phyloP scores from a whole-genome alignment of 2,113 vertebrate species.

The Alces alces region DNA sequence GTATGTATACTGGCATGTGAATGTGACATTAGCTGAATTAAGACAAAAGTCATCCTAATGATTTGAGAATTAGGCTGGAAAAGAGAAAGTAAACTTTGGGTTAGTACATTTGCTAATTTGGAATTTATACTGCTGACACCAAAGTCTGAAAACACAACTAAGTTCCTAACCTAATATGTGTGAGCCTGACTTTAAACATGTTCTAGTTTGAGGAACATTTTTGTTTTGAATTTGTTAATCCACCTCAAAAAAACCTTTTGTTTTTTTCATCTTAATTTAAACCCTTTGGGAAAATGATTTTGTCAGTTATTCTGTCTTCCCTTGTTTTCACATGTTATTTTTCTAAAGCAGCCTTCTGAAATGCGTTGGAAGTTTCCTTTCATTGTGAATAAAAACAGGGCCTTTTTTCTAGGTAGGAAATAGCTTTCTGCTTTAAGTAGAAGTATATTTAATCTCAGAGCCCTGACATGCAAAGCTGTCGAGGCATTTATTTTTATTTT shows the following conservation, averaged over 20 bases:
- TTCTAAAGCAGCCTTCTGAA: slow-evolving; percentile 39
- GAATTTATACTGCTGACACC: neutral
- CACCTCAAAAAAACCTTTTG: neutral
- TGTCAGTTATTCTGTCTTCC: neutral
- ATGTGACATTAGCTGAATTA: neutral
- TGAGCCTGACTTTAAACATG: neutral
- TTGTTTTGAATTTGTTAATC: neutral
- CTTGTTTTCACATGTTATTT: slow-evolving; percentile 44
- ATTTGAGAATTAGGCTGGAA: neutral
- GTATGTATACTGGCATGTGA: neutral
- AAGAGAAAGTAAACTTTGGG: neutral
- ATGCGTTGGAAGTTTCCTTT: slow-evolving; percentile 46
- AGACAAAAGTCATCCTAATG: neutral
- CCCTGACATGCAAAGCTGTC: neutral
- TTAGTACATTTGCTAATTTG: neutral
- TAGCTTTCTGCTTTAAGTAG: slow-evolving; percentile 52
- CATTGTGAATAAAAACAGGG: slow-evolving; percentile 41
- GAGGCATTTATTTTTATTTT: slow-evolving; percentile 61
- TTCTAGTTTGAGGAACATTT: neutral
- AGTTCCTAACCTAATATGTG: neutral
- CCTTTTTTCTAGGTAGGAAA: slow-evolving; percentile 51
- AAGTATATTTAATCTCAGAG: slow-evolving; percentile 42
- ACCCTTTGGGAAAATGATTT: slow-evolving; percentile 21
- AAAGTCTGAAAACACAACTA: neutral
- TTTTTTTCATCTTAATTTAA: neutral